A percentile compares a stretch with the other conserved stretches of the same genome.
Conservation (phyloP, 2,888 invertebrate species). For the Busseola fusca region DNA sequence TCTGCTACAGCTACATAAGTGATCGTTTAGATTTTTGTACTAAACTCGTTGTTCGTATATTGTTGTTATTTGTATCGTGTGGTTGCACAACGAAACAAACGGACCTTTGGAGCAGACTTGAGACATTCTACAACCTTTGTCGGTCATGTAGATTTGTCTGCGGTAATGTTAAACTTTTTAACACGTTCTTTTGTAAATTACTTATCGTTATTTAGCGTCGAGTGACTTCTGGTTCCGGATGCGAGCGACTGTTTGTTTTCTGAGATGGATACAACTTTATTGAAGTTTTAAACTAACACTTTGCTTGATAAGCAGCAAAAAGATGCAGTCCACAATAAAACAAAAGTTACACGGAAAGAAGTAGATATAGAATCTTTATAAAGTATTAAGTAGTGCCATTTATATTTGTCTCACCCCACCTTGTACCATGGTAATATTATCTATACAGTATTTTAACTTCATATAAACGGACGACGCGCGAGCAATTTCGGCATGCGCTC, state of each 20-base stretch:
- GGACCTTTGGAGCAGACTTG: conserved; percentile 53
- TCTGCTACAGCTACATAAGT: conserved; percentile 11
- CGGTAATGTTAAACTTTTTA: conserved; percentile 50
- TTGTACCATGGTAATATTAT: no score
- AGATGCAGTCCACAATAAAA: neutral
- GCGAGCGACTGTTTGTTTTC: neutral
- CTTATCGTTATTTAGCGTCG: conserved; percentile 17
- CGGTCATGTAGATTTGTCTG: conserved; percentile 46
- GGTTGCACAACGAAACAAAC: conserved; percentile 56
- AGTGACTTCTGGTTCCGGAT: conserved; percentile 17
- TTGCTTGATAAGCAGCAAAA: neutral
- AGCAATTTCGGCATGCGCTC: no score
- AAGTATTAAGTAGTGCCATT: no score
- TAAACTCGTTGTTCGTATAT: conserved; percentile 34
- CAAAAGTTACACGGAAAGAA: no score
- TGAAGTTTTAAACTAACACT: neutral
- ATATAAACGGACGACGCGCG: no score
- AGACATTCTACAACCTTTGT: conserved; percentile 61
- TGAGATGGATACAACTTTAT: neutral
- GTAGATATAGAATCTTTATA: no score
- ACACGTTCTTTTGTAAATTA: conserved; percentile 16
- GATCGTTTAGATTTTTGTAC: conserved; percentile 42
- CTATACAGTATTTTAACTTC: no score
- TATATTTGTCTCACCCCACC: no score
- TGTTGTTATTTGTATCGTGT: conserved; percentile 54